Base-by-base conservation (phyloP, 2,113 vertebrate genomes). In the Eleginops maclovinus region DNA sequence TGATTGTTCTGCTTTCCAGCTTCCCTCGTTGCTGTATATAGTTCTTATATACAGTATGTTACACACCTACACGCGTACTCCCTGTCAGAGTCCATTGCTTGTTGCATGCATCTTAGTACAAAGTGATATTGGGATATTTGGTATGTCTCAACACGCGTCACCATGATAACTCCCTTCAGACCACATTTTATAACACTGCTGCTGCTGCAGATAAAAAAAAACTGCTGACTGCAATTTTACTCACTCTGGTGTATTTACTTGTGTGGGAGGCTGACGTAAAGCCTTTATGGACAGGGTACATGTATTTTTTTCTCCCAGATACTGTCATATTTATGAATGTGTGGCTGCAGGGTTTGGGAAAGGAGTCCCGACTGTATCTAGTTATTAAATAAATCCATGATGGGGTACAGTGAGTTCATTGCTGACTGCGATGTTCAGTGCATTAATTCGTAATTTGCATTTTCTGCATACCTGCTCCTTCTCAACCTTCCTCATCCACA, bases 301-400 rank as follows among this genome's bases (percentile, higher is more conserved):
- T 65, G 53, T 26, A 17, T 51, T 73, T 16, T 36, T 36, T 69
- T 68, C 63, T 58, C 19, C 60, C 19, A 63, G 31, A 72, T 22
- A 22, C 73, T 81, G 79, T 75, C 77, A 71, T 77, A 76, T 77
- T 83, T 53, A 56, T 73, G 60, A 69, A 77, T 55, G 66, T 80
- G 24, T 72, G 72, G 47, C 63, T 56, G 19, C 41, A 36, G 41
- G 58, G 73, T 79, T n/a, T 66, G 21, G 6, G 49, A n/a, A 63
- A 69, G 19, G 72, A 63, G 43, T 55, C 26, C 51, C 21, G 69
- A 56, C 79, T 81, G 55, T 9, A 62, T 24, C 60, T 67, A 41
- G 69, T 66, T 75, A 63, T 58, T 17, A 31, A 74, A 70, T 46
- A 51, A 82, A 78, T 26, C 26, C 36, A 9, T 58, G 69, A 50